Percentiles rank a stretch among this genome's conserved stretches.
Conservation (phyloP, 2,888 invertebrate genomes). For the Spialia ferax region DNA sequence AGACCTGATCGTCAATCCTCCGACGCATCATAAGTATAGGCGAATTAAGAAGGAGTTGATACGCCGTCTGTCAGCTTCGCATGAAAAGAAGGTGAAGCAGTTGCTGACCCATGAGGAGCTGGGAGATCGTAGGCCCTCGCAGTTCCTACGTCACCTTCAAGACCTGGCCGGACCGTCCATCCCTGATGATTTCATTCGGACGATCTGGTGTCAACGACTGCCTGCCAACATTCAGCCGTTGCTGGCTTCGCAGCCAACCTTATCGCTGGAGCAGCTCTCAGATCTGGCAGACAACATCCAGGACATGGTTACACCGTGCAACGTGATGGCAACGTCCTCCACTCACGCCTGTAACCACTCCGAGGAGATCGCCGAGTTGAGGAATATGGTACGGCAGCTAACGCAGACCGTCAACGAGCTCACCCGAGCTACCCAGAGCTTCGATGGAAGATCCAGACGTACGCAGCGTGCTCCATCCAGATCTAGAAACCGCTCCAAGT, state of each 20-base stretch:
- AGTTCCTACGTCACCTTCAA: too few relatives aligned
- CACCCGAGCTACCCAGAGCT: not conserved
- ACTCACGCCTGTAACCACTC: not conserved
- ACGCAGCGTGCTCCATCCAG: not conserved
- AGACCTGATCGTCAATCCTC: not conserved
- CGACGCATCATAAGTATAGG: not conserved
- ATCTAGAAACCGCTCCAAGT: not conserved
- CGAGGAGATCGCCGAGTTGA: not conserved
- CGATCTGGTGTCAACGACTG: not conserved
- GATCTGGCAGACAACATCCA: conserved; percentile 17
- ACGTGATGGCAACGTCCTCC: not conserved
- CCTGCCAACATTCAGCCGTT: not conserved
- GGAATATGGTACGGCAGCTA: not conserved
- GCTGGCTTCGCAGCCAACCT: not conserved
- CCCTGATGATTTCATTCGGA: too few relatives aligned
- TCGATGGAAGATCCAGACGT: not conserved
- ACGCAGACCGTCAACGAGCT: not conserved
- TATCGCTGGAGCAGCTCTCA: conserved; percentile 10
- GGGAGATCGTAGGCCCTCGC: not conserved
- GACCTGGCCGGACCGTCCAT: too few relatives aligned
- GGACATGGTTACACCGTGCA: conserved; percentile 11
- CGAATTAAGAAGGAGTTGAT: not conserved
- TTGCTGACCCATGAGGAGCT: not conserved
- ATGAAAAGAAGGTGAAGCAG: not conserved
- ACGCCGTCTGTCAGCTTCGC: not conserved